Base-by-base conservation (phyloP, 1,140 invertebrate genomes). In the Apis cerana region DNA sequence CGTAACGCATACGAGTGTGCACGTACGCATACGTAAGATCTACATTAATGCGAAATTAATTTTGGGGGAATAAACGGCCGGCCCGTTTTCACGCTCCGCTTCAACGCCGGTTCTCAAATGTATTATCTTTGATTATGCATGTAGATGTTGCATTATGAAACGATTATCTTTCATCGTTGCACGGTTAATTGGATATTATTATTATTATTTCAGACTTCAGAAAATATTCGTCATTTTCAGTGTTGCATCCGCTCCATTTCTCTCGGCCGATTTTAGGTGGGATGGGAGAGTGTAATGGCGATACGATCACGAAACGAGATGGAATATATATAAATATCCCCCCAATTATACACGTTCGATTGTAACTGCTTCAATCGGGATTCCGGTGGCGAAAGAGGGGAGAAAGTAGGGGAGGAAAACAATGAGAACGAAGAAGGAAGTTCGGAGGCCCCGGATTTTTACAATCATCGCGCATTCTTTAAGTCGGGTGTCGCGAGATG, bases 391-490 rank as follows among this genome's bases (percentile, higher is more conserved):
- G 27, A n/a, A 27, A 13, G n/a, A n/a, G n/a, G n/a, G 52, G 15
- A 54, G 27, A 64, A 64, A 21, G 33, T 1, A n/a, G 33, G 11
- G 3, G 9, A 54, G n/a, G n/a, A 10, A 62, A 48, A 58, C 8
- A 13, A 17, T 48, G 54, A 58, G 48, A 58, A 62, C 7, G 7
- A 17, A 27, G 61, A 69, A 58, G 61, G 61, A 61, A 68, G 43
- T 33, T 67, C 62, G 54, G 54, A 17, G 27, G n/a, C 43, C 43
- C 27, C 11, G 19, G 72, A 76, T 82, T 75, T 33, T 50, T 23
- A 74, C 67, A 9, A 50, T 54, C 59, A 13, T 3, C 27, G 50
- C 64, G 64, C 21, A 76, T 82, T 82, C 80, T 82, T 68, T 76
- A 67, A 82, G 80, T 54, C 72, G 33, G 17, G 19, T 43, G 43